Evolutionary conservation across 2,797 vertebrate species (phyloP), one percentile per base, ranked within the genome.

Genomic region (Enoplosus armatus): DNA sequence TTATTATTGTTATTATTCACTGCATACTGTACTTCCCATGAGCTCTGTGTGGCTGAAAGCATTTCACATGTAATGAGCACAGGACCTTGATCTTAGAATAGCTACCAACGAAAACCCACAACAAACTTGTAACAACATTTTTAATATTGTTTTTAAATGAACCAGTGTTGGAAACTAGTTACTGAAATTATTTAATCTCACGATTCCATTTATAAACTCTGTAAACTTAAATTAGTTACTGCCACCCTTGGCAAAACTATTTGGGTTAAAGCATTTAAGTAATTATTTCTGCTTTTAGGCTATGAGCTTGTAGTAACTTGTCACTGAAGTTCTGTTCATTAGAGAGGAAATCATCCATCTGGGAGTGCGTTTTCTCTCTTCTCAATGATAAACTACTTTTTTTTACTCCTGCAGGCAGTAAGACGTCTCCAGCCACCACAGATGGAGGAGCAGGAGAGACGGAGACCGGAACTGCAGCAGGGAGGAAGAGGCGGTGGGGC

Each of bases 401-500:
- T 47, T 50, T 45, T 3, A 48, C 54, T 58, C 69, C 79, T 65
- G 55, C 85, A 95, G 94, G 90, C 88, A 93, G 79, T 79, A 96
- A 96, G 85, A 88, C 85, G 6, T 85, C 91, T 77, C 90, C 92
- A 45, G 87, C 72, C 26, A 35, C 79, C 31, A 29, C 89, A 20
- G 92, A 93, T 1, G 90, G 85, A 72, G 92, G 92, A 20, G 89
- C 94, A 1, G 92, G 90, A 3, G 97, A 97, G 29, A 79, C 96
- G 0, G 97, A 97, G 64, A 83, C 95, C 1, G 96, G 93, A 59
- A 91, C 90, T 2, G 96, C 93, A 43, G 96, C 95, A 0, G 95
- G 95, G 61, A 96, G 97, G 86, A 97, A 97, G 87, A 95, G 97
- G 76, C 95, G 97, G 48, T 98, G 97, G 97, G 97, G 97, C 50